Conservation (phyloP, 2,797 vertebrate genomes). For the Pangasius sanitwongsei region DNA sequence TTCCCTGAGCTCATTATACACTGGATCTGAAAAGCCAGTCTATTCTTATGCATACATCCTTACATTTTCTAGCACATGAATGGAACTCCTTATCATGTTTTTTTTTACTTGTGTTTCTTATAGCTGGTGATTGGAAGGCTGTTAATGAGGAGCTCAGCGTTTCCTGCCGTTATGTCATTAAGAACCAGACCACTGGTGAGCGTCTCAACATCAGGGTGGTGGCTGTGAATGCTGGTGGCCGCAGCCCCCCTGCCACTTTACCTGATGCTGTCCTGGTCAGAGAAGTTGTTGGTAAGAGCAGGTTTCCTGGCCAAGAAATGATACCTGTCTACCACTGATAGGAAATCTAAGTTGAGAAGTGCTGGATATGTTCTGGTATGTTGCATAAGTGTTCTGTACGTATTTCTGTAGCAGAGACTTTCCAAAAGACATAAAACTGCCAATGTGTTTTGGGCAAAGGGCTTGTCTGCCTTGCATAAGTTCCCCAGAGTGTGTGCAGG, state of each 20-base stretch:
- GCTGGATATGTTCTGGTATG: not conserved
- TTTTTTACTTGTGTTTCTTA: not conserved
- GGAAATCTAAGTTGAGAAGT: not conserved
- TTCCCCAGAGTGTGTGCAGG: not conserved
- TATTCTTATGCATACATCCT: not conserved
- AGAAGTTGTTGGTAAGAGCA: slow-evolving; percentile 83
- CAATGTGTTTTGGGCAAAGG: no score
- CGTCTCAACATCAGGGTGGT: slow-evolving; percentile 84
- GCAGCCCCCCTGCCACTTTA: slow-evolving; percentile 75
- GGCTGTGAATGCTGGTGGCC: slow-evolving; percentile 79
- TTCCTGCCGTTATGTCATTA: slow-evolving; percentile 82
- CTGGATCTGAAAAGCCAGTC: not conserved
- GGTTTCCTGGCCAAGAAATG: not conserved
- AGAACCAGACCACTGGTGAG: slow-evolving; percentile 82
- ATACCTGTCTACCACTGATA: no score
- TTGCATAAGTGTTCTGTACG: not conserved
- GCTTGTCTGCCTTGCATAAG: not conserved
- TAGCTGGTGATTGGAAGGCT: slow-evolving; percentile 87
- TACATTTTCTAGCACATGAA: not conserved
- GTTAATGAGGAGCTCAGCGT: slow-evolving; percentile 81
- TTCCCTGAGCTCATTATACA: not conserved
- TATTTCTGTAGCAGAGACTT: not conserved
- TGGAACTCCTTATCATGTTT: not conserved
- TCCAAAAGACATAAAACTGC: not conserved
- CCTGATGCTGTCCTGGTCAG: slow-evolving; percentile 83